These are phyloP conservation scores for Zoanthus solanderi DNA, from an alignment of 92 coral and sea anemone species.

Conservation along the genomic window DNA sequence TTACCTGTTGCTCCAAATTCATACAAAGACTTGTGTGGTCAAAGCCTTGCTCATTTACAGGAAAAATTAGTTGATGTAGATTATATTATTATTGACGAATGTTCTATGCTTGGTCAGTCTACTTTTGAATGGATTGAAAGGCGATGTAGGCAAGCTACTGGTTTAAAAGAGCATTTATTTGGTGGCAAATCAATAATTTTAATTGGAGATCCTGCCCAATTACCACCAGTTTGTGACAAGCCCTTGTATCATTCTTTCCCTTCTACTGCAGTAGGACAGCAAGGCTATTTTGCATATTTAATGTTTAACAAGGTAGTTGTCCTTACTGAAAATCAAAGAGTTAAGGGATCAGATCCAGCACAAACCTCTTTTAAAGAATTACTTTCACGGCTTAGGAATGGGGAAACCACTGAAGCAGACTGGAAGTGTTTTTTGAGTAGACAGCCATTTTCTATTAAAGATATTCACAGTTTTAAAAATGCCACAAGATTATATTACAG, in stretches of 20 bases:
- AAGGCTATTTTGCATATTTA: constrained; percentile 32
- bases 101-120: neutral
- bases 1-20: constrained; percentile 33
- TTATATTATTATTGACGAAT: neutral
- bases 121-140: neutral
- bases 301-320: constrained; percentile 28
- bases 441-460: neutral
- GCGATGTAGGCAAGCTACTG: constrained; percentile 3
- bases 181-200: constrained; percentile 1
- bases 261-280: constrained; percentile 17
- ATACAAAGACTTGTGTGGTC: neutral
- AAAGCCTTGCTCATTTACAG: neutral
- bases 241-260: constrained; percentile 1
- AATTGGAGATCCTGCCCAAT: neutral
- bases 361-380: neutral
- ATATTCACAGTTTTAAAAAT: neutral
- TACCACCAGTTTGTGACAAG: constrained; percentile 5
- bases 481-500: constrained; percentile 46
- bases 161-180: neutral
- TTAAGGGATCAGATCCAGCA: constrained; percentile 13
- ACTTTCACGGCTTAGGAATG: neutral
- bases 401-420: neutral
- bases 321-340: constrained; percentile 22
- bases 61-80: neutral
- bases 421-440: constrained; percentile 1